Percentiles rank a stretch among this genome's conserved stretches.
phyloP scores from a whole-genome alignment of 2,888 invertebrate genomes.

The Aelia acuminata region DNA sequence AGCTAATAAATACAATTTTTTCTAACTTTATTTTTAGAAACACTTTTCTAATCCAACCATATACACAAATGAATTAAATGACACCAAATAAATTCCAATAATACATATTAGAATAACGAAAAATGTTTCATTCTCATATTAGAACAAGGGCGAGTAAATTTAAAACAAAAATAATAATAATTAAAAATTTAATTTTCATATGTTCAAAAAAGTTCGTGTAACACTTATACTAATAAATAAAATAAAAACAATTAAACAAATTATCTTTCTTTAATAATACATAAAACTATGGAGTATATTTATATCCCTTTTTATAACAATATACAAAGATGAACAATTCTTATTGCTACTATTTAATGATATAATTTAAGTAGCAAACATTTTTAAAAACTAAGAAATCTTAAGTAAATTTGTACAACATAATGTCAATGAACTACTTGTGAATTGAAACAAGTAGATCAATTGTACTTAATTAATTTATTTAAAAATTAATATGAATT shows the following conservation, averaged over 20 bases:
- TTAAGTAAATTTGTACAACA: slow-evolving; percentile 29
- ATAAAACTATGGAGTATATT: background rate
- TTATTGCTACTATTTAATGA: background rate
- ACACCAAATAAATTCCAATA: no score
- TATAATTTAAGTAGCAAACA: background rate
- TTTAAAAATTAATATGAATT: slow-evolving; percentile 35
- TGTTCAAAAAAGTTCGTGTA: background rate
- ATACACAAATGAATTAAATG: no score
- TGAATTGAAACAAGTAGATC: background rate
- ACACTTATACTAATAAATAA: slow-evolving; percentile 44
- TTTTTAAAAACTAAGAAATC: background rate
- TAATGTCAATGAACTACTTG: background rate
- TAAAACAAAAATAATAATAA: background rate
- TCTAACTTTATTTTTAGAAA: no score
- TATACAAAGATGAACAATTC: background rate
- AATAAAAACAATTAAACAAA: slow-evolving; percentile 48
- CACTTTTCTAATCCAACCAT: no score
- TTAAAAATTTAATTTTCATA: slow-evolving; percentile 41
- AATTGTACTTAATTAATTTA: background rate
- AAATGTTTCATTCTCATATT: background rate
- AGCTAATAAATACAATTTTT: no score
- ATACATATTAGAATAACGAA: background rate
- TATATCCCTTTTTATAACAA: background rate
- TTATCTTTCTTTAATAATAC: slow-evolving; percentile 36
- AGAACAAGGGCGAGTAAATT: background rate